Percentiles rank a stretch among this genome's conserved stretches.
Conservation (phyloP, 2,888 invertebrate species). For the Sylvicola cinctus region DNA sequence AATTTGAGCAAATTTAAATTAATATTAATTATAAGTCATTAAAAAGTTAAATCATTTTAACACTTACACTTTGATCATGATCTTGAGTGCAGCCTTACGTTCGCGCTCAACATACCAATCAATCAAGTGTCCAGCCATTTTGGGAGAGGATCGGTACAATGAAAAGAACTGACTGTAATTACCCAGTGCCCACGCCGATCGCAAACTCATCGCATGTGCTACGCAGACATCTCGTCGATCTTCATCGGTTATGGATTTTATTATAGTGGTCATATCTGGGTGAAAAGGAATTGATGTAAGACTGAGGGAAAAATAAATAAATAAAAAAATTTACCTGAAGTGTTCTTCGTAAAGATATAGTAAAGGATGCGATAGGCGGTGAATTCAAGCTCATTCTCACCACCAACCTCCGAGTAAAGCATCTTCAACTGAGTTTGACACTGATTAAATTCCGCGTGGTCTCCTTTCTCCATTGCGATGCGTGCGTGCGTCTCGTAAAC, state of each 20-base stretch:
- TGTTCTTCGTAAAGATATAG: conserved; percentile 94
- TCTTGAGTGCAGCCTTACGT: conserved; percentile 75
- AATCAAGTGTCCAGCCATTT: conserved; percentile 91
- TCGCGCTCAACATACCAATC: conserved; percentile 97
- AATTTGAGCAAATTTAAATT: conserved; percentile 15
- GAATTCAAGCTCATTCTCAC: conserved; percentile 73
- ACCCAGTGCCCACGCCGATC: conserved; percentile 82
- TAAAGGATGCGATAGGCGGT: conserved; percentile 92
- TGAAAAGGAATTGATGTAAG: conserved; percentile 2
- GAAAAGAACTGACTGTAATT: conserved; percentile 88
- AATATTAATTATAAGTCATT: not conserved
- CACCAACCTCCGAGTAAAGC: conserved; percentile 66
- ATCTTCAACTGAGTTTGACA: conserved; percentile 96
- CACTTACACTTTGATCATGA: conserved; percentile 95
- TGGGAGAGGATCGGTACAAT: conserved; percentile 70
- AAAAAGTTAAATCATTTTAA: conserved; percentile 8
- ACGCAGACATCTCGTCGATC: conserved; percentile 69
- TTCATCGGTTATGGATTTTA: conserved; percentile 55
- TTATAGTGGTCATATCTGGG: conserved; percentile 78
- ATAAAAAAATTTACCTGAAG: conserved; percentile 49
- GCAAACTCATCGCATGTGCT: conserved; percentile 65
- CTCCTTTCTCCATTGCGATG: conserved; percentile 92
- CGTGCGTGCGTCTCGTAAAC: conserved; percentile 98
- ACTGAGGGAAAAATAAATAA: not conserved
- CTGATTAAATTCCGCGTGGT: conserved; percentile 98